Evolutionary conservation across 1,140 invertebrate genomes (phyloP).

Genomic region (Odontomachus brunneus): DNA sequence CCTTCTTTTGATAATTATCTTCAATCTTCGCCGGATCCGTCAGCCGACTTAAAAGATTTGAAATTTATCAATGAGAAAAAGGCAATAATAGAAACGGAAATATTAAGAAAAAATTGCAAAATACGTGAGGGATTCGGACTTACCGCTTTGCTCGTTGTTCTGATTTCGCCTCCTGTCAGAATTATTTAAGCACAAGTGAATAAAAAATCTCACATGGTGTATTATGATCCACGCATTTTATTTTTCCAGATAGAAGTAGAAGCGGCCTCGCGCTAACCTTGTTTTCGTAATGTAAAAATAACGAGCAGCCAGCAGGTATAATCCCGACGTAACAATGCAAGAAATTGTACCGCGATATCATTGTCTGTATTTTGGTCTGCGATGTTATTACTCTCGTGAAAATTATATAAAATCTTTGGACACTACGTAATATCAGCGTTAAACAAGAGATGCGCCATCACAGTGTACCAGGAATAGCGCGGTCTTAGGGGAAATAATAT

Average conservation of each 20-base stretch:
- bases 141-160: not conserved
- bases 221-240: too few relatives aligned
- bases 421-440: not conserved
- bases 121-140: not conserved
- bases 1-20: constrained; percentile 1
- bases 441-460: not conserved
- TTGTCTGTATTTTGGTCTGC: too few relatives aligned
- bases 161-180: too few relatives aligned
- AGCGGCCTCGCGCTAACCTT: too few relatives aligned
- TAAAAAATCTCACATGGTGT: too few relatives aligned
- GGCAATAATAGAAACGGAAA: not conserved
- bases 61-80: not conserved
- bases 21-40: not conserved
- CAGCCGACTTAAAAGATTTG: not conserved
- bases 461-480: too few relatives aligned
- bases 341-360: too few relatives aligned
- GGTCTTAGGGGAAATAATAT: not conserved
- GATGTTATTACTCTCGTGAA: not conserved
- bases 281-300: too few relatives aligned
- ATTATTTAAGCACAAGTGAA: too few relatives aligned
- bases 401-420: not conserved
- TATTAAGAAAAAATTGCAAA: not conserved
- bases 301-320: too few relatives aligned
- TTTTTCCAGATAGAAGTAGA: too few relatives aligned
- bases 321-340: too few relatives aligned